Percentiles rank a stretch among this genome's conserved stretches.
Conservation (phyloP, 64 coral and sea anemone species). For the Montipora foliosa region DNA sequence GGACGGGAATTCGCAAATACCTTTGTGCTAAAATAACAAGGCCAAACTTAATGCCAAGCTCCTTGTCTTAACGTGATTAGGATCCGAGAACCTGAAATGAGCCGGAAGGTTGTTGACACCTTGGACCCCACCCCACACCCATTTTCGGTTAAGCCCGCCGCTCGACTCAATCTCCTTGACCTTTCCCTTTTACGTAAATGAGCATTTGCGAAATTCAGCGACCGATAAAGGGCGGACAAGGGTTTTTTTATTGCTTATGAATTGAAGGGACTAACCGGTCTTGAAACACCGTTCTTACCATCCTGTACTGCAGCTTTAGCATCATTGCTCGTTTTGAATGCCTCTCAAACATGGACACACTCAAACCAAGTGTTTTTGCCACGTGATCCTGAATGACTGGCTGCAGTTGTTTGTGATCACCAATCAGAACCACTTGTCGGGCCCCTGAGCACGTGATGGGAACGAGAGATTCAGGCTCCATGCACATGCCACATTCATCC, state of each 20-base stretch:
- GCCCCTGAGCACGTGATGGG: constrained; percentile 84
- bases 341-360: constrained; percentile 92
- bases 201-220: too few species aligned
- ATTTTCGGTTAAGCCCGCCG: too few species aligned
- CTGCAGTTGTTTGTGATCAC: constrained; percentile 96
- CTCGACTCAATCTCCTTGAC: too few species aligned
- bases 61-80: neutral
- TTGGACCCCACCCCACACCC: too few species aligned
- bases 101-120: too few species aligned
- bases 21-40: constrained; percentile 45
- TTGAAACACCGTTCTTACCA: constrained; percentile 63
- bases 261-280: neutral
- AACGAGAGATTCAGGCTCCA: constrained; percentile 88
- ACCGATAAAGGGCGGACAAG: too few species aligned
- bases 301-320: constrained; percentile 89
- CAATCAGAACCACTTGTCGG: constrained; percentile 86
- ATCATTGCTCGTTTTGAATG: constrained; percentile 71
- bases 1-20: constrained; percentile 86
- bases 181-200: too few species aligned
- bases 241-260: too few species aligned
- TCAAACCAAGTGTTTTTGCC: constrained; percentile 72
- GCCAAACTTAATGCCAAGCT: neutral
- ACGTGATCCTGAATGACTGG: constrained; percentile 77
- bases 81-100: too few species aligned
- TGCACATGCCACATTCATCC: constrained; percentile 95